A percentile compares a stretch with the other conserved stretches of the same genome.
These are phyloP conservation scores for Himalopsyche tibetana DNA, from an alignment of 2,888 invertebrate species.

Conservation along the genomic window DNA sequence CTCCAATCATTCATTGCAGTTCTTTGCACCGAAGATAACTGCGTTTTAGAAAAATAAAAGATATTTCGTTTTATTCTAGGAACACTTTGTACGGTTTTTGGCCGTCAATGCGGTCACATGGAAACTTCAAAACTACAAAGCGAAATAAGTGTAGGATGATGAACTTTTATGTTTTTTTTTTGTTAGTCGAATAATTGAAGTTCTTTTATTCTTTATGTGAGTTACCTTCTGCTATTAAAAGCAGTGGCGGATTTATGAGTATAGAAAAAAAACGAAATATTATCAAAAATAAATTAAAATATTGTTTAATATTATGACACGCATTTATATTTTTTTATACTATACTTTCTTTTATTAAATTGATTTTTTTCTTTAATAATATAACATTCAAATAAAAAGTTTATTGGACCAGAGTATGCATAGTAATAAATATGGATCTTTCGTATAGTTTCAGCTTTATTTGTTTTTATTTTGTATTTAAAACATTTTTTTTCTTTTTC, in stretches of 20 bases:
- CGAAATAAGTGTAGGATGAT: not conserved
- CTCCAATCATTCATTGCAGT: not conserved
- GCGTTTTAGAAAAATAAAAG: not conserved
- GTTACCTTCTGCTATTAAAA: constrained; percentile 15
- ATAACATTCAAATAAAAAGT: no score
- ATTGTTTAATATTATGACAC: no score
- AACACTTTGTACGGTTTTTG: constrained; percentile 21
- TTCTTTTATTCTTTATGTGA: not conserved
- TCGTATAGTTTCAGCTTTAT: no score
- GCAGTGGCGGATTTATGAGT: not conserved
- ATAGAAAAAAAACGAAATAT: no score
- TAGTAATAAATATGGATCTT: no score
- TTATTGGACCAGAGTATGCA: no score
- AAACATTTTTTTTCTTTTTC: no score
- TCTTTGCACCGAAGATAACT: constrained; percentile 1
- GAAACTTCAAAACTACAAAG: not conserved
- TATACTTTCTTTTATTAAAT: no score
- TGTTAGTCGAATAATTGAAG: constrained; percentile 12
- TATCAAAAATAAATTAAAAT: no score
- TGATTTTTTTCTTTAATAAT: no score
- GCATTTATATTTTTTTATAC: no score
- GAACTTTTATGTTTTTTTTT: not conserved
- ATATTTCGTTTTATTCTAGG: constrained; percentile 14
- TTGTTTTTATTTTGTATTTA: no score
- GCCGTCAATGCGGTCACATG: constrained; percentile 7